Evolutionary conservation across 1,140 invertebrate species (phyloP), one percentile per base, ranked within the genome.

Genomic region (Nixonia krombeini): DNA sequence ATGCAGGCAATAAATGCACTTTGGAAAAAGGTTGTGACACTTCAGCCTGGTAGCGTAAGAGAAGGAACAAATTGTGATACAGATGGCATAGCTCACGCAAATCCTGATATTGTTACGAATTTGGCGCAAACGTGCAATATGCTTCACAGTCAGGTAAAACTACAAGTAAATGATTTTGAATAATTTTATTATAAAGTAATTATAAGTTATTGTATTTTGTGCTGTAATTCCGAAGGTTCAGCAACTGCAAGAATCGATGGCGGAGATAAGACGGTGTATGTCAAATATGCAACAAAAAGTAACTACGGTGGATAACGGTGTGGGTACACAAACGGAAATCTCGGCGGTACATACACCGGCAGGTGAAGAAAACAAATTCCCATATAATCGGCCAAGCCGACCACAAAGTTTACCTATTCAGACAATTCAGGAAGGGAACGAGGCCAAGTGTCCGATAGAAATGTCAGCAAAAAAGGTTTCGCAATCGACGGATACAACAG

Each of bases 1-100:
- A 93, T 95, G 89, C 94, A 96, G 82, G 94, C 94, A 2, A 95
- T 96, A 56, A 93, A 93, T 76, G 92, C 92, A 4, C 81, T 96
- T 2, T 96, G 94, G 93, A 94, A 94, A 79, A 95, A 96, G 84
- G 93, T 96, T 9, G 91, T 91, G 9, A 88, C 88, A 1, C 78
- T 92, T 47, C 89, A 92, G 66, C 85, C 84, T 21, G 85, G 73
- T 10, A 46, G 49, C 38, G 73, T 63, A 52, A 70, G 73, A 63
- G 73, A 78, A 35, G 53, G 63, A 1, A 50, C 55, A 4, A 73
- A 46, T 41, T 71, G 82, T 38, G 31, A 28, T 56, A n/a, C n/a
- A n/a, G n/a, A n/a, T n/a, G n/a, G n/a, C n/a, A n/a, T n/a, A n/a
- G n/a, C n/a, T n/a, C n/a, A n/a, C n/a, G n/a, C n/a, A n/a, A n/a